Evolutionary conservation across 2,888 invertebrate genomes (phyloP), one percentile per base, ranked within the genome.

Genomic region (Uloborus plumipes): DNA sequence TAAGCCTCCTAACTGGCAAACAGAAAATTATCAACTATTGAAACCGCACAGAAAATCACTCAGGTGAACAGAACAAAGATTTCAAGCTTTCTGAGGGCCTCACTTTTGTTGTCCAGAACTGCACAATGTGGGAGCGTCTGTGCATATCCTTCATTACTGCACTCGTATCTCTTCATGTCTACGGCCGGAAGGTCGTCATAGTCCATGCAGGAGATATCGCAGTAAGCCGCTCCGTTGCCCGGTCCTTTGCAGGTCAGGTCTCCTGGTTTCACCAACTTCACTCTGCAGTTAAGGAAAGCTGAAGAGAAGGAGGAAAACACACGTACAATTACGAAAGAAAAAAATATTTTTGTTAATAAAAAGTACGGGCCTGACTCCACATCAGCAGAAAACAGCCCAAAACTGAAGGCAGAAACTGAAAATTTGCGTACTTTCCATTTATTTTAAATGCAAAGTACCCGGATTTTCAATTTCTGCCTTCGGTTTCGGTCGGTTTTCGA

Each of bases 221-320:
- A 81, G 51, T 58, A 74, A 4, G 80, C 26, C 0, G 80, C 69
- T 0, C 58, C 51, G 26, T 64, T 65, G 49, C 53, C 64, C 3
- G 73, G 73, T 49, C 70, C 69, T 18, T 69, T 69, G 74, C 80
- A 81, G 16, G 64, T 74, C 51, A 81, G 51, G 18, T 75, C 70
- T 0, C 80, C 80, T 0, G 80, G 80, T 13, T 69, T 62, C 1
- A 50, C 62, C 13, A 81, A 59, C 16, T 61, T 58, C 15, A 62
- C 59, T 18, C 65, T 74, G 70, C 80, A 81, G 59, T 81, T 74
- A 15, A 74, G 14, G 26, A 22, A 81, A 6, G 80, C 80, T 81
- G 51, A 0, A 64, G 61, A 53, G 26, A 18, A 0, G 18, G 11
- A 39, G n/a, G n/a, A 31, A 39, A 9, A 39, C 9, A 9, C 39